A percentile compares a stretch with the other conserved stretches of the same genome.
phyloP scores from a whole-genome alignment of 92 coral and sea anemone species.

The Epizoanthus illoricatus region DNA sequence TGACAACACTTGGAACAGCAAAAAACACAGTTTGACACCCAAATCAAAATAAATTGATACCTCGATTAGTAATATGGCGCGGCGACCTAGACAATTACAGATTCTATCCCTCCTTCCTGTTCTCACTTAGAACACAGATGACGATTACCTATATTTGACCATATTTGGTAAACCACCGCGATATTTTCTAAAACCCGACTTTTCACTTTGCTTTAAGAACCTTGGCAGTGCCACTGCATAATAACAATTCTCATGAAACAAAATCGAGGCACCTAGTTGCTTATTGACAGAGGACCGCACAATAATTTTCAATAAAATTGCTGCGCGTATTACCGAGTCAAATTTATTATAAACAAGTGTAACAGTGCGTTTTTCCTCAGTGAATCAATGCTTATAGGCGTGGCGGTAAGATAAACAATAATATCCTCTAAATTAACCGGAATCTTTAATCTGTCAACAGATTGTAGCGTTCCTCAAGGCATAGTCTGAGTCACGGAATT shows the following conservation, averaged over 20 bases:
- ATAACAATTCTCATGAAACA: not conserved
- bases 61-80: slow-evolving; percentile 38
- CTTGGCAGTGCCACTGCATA: slow-evolving; percentile 9
- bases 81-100: slow-evolving; percentile 19
- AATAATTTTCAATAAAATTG: not conserved
- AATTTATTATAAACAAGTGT: not conserved
- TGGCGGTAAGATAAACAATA: slow-evolving; percentile 30
- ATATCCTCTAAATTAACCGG: slow-evolving; percentile 36
- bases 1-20: slow-evolving; percentile 26
- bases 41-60: slow-evolving; percentile 40
- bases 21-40: slow-evolving; percentile 41
- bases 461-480: slow-evolving; percentile 16
- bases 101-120: slow-evolving; percentile 31
- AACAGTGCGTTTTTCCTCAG: not conserved
- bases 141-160: slow-evolving; percentile 23
- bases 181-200: not conserved
- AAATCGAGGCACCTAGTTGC: not conserved
- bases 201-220: not conserved
- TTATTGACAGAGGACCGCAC: not conserved
- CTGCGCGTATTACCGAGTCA: not conserved
- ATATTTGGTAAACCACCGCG: slow-evolving; percentile 28
- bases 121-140: slow-evolving; percentile 11
- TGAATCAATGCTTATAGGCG: slow-evolving; percentile 4
- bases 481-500: slow-evolving; percentile 20
- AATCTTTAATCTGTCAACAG: slow-evolving; percentile 42